Evolutionary conservation across 1,140 invertebrate genomes (phyloP).

Genomic region (Holotrichia oblita): DNA sequence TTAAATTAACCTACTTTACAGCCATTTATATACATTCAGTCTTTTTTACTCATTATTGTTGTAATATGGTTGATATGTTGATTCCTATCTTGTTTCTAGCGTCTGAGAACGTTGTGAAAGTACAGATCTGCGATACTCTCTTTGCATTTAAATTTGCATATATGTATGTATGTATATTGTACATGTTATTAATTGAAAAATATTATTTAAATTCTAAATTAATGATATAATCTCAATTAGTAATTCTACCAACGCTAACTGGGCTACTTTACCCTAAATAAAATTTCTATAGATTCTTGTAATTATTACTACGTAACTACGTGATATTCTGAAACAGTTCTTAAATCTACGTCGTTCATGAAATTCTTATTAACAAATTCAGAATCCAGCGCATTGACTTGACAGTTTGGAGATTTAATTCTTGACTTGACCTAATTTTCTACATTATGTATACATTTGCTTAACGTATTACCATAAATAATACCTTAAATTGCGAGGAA

Average conservation of each 20-base stretch:
- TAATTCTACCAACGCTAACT: no score
- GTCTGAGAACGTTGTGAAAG: background rate
- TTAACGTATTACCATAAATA: slow-evolving; percentile 12
- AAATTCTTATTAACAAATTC: background rate
- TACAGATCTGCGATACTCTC: no score
- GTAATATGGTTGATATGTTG: background rate
- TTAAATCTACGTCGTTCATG: background rate
- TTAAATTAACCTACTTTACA: slow-evolving; percentile 27
- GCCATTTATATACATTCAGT: background rate
- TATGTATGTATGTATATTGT: no score
- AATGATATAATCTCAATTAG: no score
- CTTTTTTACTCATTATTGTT: background rate
- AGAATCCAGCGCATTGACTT: background rate
- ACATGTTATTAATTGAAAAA: no score
- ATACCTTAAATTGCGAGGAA: background rate
- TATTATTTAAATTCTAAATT: no score
- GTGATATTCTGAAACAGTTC: background rate
- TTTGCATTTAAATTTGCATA: no score
- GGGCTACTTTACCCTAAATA: no score
- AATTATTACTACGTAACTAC: no score
- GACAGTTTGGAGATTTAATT: slow-evolving; percentile 17
- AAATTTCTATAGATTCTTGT: no score
- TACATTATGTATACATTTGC: slow-evolving; percentile 1
- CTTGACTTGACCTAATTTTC: slow-evolving; percentile 21
- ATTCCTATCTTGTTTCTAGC: background rate